These are phyloP conservation scores for Drosophila koepferae DNA, from an alignment of 2,888 invertebrate species.

Conservation along the genomic window DNA sequence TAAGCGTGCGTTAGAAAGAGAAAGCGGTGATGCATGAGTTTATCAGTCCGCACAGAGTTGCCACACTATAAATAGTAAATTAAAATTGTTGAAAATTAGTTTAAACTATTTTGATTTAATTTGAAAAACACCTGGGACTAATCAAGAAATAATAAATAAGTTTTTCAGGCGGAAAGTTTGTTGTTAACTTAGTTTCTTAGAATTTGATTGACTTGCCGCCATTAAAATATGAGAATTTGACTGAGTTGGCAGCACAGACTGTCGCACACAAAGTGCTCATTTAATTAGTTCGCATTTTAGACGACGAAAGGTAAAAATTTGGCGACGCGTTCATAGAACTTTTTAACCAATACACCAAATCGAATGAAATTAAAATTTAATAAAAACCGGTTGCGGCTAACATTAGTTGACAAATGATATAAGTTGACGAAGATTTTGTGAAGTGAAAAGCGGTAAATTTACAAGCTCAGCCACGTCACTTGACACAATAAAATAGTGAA, in stretches of 20 bases:
- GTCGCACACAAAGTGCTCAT: constrained; percentile 76
- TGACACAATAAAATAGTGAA: constrained; percentile 55
- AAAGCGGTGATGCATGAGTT: constrained; percentile 52
- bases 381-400: constrained; percentile 66
- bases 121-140: constrained; percentile 4
- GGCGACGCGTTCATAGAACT: constrained; percentile 70
- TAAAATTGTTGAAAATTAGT: constrained; percentile 4
- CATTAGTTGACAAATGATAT: constrained; percentile 36
- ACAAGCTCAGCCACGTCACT: constrained; percentile 74
- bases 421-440: constrained; percentile 29
- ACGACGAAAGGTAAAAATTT: constrained; percentile 80
- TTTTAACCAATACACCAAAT: constrained; percentile 49
- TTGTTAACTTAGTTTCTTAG: not conserved
- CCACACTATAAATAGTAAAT: constrained; percentile 24
- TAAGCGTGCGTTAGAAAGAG: constrained; percentile 58
- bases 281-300: constrained; percentile 81
- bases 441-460: constrained; percentile 72
- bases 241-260: constrained; percentile 63
- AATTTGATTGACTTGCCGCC: constrained; percentile 63
- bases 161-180: fast-evolving
- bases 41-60: constrained; percentile 59
- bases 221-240: constrained; percentile 47
- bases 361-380: constrained; percentile 46
- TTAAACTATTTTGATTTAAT: constrained; percentile 21
- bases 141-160: not conserved